These are phyloP conservation scores for Elanus axillaris DNA, from an alignment of 2,113 vertebrate species.

Conservation along the genomic window DNA sequence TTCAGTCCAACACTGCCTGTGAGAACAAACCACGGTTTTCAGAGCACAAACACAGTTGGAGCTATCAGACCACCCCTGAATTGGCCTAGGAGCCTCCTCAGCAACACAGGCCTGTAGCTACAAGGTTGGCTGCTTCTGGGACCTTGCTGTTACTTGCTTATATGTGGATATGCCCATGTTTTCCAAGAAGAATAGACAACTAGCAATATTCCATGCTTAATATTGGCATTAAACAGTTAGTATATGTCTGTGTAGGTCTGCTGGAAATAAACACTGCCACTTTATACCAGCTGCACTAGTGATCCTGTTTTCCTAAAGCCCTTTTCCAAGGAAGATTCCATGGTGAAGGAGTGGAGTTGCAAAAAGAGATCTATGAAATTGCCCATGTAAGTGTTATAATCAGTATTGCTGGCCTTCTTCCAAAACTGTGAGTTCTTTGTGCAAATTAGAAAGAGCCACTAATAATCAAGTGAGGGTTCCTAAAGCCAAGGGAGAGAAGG, in stretches of 20 bases:
- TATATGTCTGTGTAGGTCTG: not conserved
- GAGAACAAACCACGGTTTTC: conserved; percentile 8
- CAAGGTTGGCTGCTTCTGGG: not conserved
- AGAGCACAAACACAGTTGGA: not conserved
- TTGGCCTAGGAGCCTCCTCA: not conserved
- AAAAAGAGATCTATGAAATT: not conserved
- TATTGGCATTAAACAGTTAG: not conserved
- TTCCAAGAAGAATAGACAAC: not conserved
- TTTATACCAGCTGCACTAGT: not conserved
- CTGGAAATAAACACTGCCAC: not conserved
- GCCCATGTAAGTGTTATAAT: not conserved
- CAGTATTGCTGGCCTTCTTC: not conserved
- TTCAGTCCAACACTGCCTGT: conserved; percentile 7
- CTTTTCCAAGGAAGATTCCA: not conserved
- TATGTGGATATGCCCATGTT: not conserved
- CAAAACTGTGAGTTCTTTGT: not conserved
- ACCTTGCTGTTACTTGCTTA: not conserved
- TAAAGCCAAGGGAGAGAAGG: not conserved
- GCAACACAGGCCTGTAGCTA: not conserved
- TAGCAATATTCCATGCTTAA: not conserved
- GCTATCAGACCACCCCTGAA: conserved; percentile 15
- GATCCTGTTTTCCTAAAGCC: not conserved
- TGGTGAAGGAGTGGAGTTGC: not conserved
- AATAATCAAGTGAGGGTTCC: not conserved
- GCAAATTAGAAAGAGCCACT: not conserved